Evolutionary conservation across 2,888 invertebrate species (phyloP).

Genomic region (Cordilura impudica): DNA sequence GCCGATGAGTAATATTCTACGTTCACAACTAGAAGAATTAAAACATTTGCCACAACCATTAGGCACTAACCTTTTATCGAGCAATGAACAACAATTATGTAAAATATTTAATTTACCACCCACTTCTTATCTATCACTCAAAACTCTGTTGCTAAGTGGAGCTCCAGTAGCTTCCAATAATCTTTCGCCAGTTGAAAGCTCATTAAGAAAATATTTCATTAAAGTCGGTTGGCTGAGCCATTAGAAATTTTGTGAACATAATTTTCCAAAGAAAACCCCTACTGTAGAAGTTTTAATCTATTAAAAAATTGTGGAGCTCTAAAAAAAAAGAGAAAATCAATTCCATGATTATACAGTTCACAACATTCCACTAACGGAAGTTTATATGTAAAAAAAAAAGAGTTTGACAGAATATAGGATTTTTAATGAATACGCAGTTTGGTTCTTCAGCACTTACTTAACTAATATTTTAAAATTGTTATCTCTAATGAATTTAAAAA

Average conservation of each 20-base stretch:
- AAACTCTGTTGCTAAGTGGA: slow-evolving; percentile 86
- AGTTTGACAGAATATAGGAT: no score
- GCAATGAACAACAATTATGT: slow-evolving; percentile 87
- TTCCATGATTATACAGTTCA: no score
- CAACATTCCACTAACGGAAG: no score
- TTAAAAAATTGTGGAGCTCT: no score
- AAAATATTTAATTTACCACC: slow-evolving; percentile 88
- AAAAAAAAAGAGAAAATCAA: no score
- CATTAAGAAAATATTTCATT: slow-evolving; percentile 79
- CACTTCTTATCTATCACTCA: slow-evolving; percentile 92
- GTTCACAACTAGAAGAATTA: slow-evolving; percentile 74
- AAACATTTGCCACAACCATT: slow-evolving; percentile 73
- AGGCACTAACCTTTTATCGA: slow-evolving; percentile 81
- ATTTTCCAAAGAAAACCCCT: no score
- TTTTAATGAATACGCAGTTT: no score
- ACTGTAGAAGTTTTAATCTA: no score
- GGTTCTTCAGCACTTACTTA: background rate
- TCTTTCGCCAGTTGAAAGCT: slow-evolving; percentile 72
- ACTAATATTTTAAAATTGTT: background rate
- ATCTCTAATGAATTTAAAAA: background rate
- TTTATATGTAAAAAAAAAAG: no score
- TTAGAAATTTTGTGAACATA: slow-evolving; percentile 64
- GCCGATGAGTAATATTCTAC: slow-evolving; percentile 81
- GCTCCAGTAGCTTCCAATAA: slow-evolving; percentile 70
- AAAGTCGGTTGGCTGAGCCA: slow-evolving; percentile 78